Percentiles rank a stretch among this genome's conserved stretches.
Evolutionary conservation across 1,140 invertebrate genomes (phyloP).

Genomic region (Monochamus saltuarius): DNA sequence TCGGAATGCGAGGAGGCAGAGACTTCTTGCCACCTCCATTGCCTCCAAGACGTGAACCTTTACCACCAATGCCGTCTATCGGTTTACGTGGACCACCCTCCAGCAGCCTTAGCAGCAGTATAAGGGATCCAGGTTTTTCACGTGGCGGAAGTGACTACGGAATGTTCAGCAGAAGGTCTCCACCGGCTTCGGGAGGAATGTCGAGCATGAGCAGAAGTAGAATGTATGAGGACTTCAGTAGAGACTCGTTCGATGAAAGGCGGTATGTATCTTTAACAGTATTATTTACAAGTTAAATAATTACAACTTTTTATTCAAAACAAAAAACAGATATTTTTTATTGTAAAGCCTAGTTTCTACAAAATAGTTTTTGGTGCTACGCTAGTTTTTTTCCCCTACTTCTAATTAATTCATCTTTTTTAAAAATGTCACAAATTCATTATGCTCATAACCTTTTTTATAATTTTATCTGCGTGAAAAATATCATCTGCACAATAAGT

Average conservation of each 20-base stretch:
- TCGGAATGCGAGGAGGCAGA: conserved; percentile 60
- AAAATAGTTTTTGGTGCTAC: too few relatives aligned
- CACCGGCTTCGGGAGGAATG: conserved; percentile 54
- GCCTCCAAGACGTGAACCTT: conserved; percentile 64
- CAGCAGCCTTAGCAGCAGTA: conserved; percentile 53
- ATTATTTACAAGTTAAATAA: background rate
- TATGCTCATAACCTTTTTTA: too few relatives aligned
- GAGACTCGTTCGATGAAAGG: conserved; percentile 81
- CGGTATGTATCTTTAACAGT: conserved; percentile 59
- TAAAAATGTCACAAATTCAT: too few relatives aligned
- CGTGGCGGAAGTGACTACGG: conserved; percentile 67
- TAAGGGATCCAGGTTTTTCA: conserved; percentile 49
- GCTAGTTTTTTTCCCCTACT: too few relatives aligned
- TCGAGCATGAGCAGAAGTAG: conserved; percentile 55
- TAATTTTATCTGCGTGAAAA: too few relatives aligned
- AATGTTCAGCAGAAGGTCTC: conserved; percentile 79
- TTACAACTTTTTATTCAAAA: background rate
- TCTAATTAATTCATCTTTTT: too few relatives aligned
- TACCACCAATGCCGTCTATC: conserved; percentile 66
- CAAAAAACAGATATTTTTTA: too few relatives aligned
- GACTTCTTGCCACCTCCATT: conserved; percentile 64
- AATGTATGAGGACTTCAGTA: conserved; percentile 82
- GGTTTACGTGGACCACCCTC: conserved; percentile 57
- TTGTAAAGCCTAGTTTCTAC: too few relatives aligned
- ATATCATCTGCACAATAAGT: too few relatives aligned